Evolutionary conservation across 1,140 invertebrate genomes (phyloP).

Genomic region (Elymnias hypermnestra): DNA sequence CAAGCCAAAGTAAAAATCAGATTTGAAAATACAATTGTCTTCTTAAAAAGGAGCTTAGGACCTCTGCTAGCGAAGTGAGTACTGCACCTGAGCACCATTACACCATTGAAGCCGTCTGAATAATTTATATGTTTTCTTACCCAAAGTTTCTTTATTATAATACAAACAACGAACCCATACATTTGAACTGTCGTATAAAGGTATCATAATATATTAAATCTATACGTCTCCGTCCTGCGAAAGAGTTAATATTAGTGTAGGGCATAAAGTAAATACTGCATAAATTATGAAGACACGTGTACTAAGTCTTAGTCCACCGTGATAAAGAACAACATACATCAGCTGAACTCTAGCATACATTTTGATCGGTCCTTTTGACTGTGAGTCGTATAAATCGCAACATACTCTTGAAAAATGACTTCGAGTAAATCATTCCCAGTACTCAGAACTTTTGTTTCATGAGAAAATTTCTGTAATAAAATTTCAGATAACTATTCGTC

Average conservation of each 20-base stretch:
- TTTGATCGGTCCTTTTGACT: constrained; percentile 3
- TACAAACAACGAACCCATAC: neutral
- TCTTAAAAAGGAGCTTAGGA: no score
- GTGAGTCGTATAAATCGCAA: neutral
- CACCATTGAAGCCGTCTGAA: no score
- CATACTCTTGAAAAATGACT: constrained; percentile 8
- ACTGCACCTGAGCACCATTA: no score
- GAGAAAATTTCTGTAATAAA: constrained; percentile 2
- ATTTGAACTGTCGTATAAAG: neutral
- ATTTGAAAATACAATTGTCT: no score
- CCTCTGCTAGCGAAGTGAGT: no score
- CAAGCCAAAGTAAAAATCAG: no score
- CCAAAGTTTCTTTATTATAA: neutral
- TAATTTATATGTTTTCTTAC: no score
- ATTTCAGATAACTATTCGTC: neutral
- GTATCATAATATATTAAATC: neutral
- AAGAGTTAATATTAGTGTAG: constrained; percentile 7
- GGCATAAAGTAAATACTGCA: constrained; percentile 4
- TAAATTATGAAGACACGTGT: constrained; percentile 14
- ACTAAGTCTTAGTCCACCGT: constrained; percentile 9
- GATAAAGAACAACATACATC: constrained; percentile 7
- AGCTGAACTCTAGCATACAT: constrained; percentile 3
- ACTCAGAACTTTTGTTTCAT: neutral
- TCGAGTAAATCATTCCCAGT: constrained; percentile 12
- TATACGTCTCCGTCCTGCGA: neutral